These are phyloP conservation scores for Oenanthe oenanthe DNA, from an alignment of 2,113 vertebrate species.

Conservation along the genomic window DNA sequence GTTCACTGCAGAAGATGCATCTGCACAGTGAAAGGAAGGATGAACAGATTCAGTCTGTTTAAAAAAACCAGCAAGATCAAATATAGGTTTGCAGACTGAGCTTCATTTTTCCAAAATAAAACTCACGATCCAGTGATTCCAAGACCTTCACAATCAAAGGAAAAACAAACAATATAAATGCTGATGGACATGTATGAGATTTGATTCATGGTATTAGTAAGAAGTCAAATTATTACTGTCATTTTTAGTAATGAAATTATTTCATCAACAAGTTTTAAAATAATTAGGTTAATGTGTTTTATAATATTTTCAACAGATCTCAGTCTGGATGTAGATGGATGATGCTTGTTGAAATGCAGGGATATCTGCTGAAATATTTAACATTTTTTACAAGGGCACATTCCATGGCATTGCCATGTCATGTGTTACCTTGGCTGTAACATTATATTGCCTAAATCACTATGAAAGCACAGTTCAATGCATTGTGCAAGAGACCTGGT, in stretches of 20 bases:
- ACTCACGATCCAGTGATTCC: neutral
- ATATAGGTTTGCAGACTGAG: neutral
- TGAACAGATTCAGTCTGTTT: neutral
- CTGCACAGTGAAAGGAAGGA: neutral
- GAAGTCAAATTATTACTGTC: neutral
- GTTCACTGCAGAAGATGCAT: neutral
- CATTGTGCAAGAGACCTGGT: constrained; percentile 60
- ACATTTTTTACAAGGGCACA: neutral
- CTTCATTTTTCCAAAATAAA: neutral
- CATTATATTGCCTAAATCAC: constrained; percentile 19
- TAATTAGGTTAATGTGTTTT: neutral
- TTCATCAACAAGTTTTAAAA: neutral
- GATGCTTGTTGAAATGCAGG: neutral
- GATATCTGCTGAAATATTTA: neutral
- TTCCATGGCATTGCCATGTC: constrained; percentile 5
- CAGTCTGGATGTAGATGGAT: neutral
- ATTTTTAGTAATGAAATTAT: neutral
- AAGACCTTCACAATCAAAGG: neutral
- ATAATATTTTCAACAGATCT: neutral
- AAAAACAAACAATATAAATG: neutral
- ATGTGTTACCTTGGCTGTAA: constrained; percentile 43
- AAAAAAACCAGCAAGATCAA: neutral
- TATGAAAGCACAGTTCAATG: neutral
- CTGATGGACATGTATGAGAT: neutral
- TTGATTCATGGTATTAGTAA: neutral